Percentiles rank a stretch among this genome's conserved stretches.
Conservation (phyloP, 2,113 vertebrate species). For the Muntiacus muntjak region DNA sequence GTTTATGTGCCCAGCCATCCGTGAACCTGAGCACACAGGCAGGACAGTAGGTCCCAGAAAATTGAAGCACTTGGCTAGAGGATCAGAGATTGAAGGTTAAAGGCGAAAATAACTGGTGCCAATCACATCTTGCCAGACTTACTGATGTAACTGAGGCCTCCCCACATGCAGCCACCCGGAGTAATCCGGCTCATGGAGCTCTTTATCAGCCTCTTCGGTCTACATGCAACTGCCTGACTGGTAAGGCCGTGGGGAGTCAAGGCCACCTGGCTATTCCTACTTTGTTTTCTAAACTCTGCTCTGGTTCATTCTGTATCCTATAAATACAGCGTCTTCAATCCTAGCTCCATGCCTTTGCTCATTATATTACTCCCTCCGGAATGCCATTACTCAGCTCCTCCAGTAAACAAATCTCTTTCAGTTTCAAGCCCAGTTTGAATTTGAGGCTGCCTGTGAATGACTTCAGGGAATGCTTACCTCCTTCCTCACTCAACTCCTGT, state of each 20-base stretch:
- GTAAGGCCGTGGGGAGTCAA: not conserved
- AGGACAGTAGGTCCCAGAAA: not conserved
- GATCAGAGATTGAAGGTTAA: not conserved
- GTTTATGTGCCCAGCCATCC: not conserved
- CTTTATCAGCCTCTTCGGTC: too few relatives aligned
- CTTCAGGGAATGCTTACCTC: not conserved
- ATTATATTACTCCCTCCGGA: not conserved
- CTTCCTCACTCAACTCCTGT: not conserved
- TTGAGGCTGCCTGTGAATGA: not conserved
- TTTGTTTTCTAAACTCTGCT: not conserved
- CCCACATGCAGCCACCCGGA: not conserved
- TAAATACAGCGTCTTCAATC: not conserved
- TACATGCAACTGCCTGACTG: not conserved
- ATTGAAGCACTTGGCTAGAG: not conserved
- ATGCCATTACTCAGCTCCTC: not conserved
- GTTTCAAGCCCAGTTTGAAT: not conserved
- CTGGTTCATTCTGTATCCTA: not conserved
- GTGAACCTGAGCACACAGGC: not conserved
- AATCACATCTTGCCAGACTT: not conserved
- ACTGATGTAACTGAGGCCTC: not conserved
- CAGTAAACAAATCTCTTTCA: not conserved
- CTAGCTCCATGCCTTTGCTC: not conserved
- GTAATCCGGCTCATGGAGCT: not conserved
- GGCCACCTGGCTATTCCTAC: not conserved
- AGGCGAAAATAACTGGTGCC: not conserved